Evolutionary conservation across 2,888 invertebrate species (phyloP), one percentile per base, ranked within the genome.

Genomic region (Cabera pusaria): DNA sequence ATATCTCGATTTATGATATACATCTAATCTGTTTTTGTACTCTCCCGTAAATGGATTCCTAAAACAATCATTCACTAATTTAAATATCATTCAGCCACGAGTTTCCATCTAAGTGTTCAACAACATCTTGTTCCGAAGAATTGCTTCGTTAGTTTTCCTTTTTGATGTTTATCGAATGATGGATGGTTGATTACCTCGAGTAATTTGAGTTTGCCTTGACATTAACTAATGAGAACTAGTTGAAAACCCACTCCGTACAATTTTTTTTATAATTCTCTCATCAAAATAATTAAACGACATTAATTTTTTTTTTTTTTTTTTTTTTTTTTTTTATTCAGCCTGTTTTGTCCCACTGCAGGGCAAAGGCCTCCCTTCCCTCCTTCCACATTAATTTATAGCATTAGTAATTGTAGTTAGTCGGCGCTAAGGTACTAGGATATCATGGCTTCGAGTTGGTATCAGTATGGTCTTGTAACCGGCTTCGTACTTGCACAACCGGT

Each of bases 401-500:
- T n/a, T n/a, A n/a, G n/a, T n/a, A n/a, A n/a, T n/a, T n/a, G n/a
- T n/a, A n/a, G n/a, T n/a, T n/a, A n/a, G n/a, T n/a, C n/a, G n/a
- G n/a, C n/a, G n/a, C n/a, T n/a, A n/a, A n/a, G n/a, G 67, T 85
- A 87, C 87, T 70, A 87, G 86, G 86, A 63, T 72, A 44, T 42
- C 69, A 87, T 66, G 69, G 57, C 54, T 38, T 48, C 49, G 53
- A 52, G 59, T 69, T 64, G 75, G 75, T 82, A 72, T 74, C 34
- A 26, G 22, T 31, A 14, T 6, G 38, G 48, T 46, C 65, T n/a
- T 67, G 77, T 72, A 76, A 72, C 66, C 67, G 65, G 52, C 60
- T 68, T 71, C 72, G 73, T 66, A 82, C 77, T 76, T 75, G 77
- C 75, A 75, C 73, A 75, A 81, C 78, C 70, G 71, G 76, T 74